Evolutionary conservation across 2,888 invertebrate genomes (phyloP).

Genomic region (Acanthosepion pharaonis): DNA sequence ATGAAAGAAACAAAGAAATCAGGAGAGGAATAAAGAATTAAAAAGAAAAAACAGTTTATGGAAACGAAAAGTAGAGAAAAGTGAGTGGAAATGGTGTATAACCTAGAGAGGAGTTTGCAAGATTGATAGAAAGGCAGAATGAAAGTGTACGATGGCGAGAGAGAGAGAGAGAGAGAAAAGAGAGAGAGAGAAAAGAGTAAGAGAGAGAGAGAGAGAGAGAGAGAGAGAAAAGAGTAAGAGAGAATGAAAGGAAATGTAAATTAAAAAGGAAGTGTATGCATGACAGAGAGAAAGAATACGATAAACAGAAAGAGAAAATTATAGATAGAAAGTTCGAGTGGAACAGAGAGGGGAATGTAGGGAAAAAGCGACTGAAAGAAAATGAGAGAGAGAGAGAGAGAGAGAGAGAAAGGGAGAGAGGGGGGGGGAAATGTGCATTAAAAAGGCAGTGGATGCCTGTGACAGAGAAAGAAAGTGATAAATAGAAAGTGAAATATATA

Average conservation of each 20-base stretch:
- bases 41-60: not conserved
- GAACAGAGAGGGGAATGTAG: not conserved
- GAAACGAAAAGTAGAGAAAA: too few species aligned
- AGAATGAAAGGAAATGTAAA: not conserved
- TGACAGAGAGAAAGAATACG: not conserved
- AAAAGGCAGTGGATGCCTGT: too few species aligned
- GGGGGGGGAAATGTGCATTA: too few species aligned
- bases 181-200: not conserved
- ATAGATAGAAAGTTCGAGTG: not conserved
- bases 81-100: too few species aligned
- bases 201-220: not conserved
- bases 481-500: too few species aligned
- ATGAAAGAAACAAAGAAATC: too few species aligned
- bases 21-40: not conserved
- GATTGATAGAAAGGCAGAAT: too few species aligned
- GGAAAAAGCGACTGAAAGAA: not conserved
- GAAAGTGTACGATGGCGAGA: not conserved
- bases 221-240: not conserved
- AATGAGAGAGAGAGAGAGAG: too few species aligned
- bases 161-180: not conserved
- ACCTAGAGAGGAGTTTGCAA: too few species aligned
- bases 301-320: not conserved
- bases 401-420: not conserved
- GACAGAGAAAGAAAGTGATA: too few species aligned
- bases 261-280: too few species aligned